Conservation (phyloP, 2,797 vertebrate species). For the Serranus cabrilla region DNA sequence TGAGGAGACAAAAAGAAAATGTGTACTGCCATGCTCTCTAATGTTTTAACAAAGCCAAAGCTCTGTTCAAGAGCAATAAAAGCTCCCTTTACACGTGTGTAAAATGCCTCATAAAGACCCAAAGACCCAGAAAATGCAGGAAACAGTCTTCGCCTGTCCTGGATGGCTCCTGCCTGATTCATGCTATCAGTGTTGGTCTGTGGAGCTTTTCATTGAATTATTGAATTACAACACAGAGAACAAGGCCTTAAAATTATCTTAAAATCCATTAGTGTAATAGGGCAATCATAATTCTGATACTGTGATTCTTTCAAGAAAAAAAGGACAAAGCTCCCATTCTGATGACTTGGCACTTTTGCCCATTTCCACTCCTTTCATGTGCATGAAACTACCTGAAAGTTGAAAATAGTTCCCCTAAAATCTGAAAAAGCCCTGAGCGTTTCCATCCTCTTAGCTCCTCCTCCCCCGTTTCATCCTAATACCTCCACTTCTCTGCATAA, state of each 20-base stretch:
- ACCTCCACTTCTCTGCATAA: conserved; percentile 77
- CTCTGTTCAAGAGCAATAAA: conserved; percentile 64
- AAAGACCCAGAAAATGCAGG: conserved; percentile 70
- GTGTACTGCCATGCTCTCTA: conserved; percentile 31
- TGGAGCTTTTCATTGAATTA: conserved; percentile 68
- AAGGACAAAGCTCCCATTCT: conserved; percentile 19
- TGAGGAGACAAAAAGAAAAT: conserved; percentile 20
- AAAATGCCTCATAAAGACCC: conserved; percentile 78
- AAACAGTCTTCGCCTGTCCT: conserved; percentile 57
- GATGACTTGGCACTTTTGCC: conserved; percentile 51
- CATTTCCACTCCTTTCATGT: conserved; percentile 54
- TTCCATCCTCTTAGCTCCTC: conserved; percentile 69
- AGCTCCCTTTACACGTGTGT: conserved; percentile 61
- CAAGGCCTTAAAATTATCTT: conserved; percentile 58
- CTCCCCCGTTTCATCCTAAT: conserved; percentile 74
- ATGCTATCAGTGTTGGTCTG: conserved; percentile 36
- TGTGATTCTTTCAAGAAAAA: conserved; percentile 44
- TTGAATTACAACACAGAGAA: conserved; percentile 63
- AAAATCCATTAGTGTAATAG: conserved; percentile 66
- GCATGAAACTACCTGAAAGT: conserved; percentile 56
- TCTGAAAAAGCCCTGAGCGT: conserved; percentile 58
- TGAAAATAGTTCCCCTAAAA: conserved; percentile 65
- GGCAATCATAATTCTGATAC: conserved; percentile 52
- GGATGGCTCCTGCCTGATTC: conserved; percentile 52
- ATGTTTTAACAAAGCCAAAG: conserved; percentile 54